Conservation (phyloP, 2,113 vertebrate genomes). For the Actinemys pallida region DNA sequence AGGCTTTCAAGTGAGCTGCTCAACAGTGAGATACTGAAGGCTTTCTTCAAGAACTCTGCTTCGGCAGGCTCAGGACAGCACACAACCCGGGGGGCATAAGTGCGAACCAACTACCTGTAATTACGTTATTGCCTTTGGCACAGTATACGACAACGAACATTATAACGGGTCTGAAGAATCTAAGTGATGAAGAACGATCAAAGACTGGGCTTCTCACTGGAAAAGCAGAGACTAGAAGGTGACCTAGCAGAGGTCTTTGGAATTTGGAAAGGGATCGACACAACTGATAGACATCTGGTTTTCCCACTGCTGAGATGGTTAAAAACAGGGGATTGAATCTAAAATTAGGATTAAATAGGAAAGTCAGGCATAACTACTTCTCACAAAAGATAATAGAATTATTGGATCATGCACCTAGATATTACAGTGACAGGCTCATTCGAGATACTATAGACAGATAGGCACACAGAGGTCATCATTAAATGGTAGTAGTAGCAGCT, state of each 20-base stretch:
- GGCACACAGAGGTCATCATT: neutral
- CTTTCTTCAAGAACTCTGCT: neutral
- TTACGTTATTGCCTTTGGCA: neutral
- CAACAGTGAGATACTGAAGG: neutral
- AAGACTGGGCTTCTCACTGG: constrained; percentile 1
- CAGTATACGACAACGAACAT: neutral
- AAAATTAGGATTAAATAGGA: neutral
- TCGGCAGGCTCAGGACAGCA: neutral
- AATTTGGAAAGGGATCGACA: neutral
- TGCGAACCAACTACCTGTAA: neutral
- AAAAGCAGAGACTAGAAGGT: neutral
- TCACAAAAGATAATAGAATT: neutral
- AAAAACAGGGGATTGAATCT: neutral
- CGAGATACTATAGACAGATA: fast-evolving
- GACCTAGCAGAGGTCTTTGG: neutral
- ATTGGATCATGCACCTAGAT: neutral
- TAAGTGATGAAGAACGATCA: neutral
- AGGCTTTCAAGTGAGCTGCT: neutral
- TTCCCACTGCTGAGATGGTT: constrained; percentile 28
- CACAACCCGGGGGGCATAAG: neutral
- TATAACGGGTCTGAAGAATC: neutral
- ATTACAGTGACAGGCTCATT: neutral
- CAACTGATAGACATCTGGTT: neutral
- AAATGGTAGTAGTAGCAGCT: neutral
- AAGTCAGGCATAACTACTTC: neutral